Percentiles rank a stretch among this genome's conserved stretches.
Evolutionary conservation across 1,140 invertebrate genomes (phyloP).

Genomic region (Dreissena polymorpha): DNA sequence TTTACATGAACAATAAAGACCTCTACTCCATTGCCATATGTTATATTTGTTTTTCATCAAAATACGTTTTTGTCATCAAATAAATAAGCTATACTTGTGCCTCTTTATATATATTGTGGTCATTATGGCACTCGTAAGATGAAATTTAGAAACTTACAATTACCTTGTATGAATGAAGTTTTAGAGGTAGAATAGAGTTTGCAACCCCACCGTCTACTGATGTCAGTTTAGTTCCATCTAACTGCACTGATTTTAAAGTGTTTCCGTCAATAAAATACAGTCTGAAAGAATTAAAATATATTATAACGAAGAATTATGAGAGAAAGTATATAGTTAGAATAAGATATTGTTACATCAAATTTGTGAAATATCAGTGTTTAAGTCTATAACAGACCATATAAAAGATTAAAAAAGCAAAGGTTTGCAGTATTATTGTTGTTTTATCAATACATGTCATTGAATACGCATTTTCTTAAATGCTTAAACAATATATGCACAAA

Average conservation of each 20-base stretch:
- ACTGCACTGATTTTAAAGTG: background rate
- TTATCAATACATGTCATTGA: too few species aligned
- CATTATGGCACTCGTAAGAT: background rate
- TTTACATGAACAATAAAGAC: too few species aligned
- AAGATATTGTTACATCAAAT: too few species aligned
- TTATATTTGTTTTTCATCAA: background rate
- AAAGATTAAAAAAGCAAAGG: too few species aligned
- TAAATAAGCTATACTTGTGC: background rate
- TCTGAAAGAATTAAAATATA: background rate
- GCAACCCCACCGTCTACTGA: background rate
- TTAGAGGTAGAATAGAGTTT: background rate
- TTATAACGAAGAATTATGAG: background rate
- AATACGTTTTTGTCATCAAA: too few species aligned
- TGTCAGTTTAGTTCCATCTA: background rate
- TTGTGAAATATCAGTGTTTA: too few species aligned
- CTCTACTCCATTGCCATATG: background rate
- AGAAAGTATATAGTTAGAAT: too few species aligned
- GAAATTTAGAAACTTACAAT: background rate
- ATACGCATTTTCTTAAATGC: too few species aligned
- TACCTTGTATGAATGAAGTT: constrained; percentile 3
- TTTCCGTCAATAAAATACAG: constrained; percentile 18
- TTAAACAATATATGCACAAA: too few species aligned
- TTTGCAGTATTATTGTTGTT: too few species aligned
- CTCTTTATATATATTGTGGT: too few species aligned
- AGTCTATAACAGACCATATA: too few species aligned